phyloP scores from a whole-genome alignment of 1,140 invertebrate genomes.

The Dendroctonus ponderosae region DNA sequence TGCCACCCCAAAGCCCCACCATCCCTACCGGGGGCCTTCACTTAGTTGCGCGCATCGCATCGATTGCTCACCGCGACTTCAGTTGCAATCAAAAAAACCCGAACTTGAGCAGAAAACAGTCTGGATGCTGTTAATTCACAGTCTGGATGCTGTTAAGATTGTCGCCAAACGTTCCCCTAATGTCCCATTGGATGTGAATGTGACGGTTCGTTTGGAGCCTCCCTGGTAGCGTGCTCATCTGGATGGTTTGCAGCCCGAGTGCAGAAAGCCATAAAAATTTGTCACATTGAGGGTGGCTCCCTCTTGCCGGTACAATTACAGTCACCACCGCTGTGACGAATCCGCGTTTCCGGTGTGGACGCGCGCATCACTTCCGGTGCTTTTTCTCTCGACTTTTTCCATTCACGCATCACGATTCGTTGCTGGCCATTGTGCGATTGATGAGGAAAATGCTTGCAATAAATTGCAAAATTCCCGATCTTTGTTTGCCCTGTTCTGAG shows the following conservation, averaged over 20 bases:
- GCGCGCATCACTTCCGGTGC: constrained; percentile 38
- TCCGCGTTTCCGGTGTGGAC: constrained; percentile 42
- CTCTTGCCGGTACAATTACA: constrained; percentile 40
- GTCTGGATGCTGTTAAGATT: no score
- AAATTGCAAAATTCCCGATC: no score
- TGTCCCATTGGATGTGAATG: no score
- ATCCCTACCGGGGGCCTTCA: no score
- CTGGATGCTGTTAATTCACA: no score
- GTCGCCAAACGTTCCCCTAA: no score
- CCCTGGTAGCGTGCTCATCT: background rate
- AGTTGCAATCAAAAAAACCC: no score
- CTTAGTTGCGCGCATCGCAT: no score
- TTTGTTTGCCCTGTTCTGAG: no score
- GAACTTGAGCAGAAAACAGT: no score
- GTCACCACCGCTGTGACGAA: constrained; percentile 45
- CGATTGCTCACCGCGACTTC: no score
- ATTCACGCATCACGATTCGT: background rate
- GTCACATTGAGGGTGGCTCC: constrained; percentile 43
- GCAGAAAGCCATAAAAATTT: constrained; percentile 48
- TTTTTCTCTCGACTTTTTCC: constrained; percentile 16
- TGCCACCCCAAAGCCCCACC: constrained; percentile 5
- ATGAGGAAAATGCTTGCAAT: background rate
- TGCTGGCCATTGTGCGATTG: background rate
- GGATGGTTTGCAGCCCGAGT: constrained; percentile 15
- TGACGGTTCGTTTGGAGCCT: no score